phyloP scores from a whole-genome alignment of 2,888 invertebrate genomes.

The Campaea margaritaria region DNA sequence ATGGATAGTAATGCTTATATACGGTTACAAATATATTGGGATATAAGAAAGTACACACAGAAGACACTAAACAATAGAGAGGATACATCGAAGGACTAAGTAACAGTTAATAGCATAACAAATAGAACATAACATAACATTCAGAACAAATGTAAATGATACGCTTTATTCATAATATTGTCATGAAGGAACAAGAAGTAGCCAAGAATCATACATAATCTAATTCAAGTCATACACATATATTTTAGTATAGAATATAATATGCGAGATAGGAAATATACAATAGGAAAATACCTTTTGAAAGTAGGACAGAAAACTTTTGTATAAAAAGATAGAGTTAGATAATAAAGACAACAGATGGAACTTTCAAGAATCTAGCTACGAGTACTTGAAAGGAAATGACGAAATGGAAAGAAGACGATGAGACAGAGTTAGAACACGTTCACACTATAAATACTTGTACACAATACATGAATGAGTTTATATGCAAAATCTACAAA shows the following conservation, averaged over 20 bases:
- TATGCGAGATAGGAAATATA: slow-evolving; percentile 37
- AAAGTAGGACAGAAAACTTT: neutral
- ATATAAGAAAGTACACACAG: slow-evolving; percentile 64
- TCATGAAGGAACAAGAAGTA: slow-evolving; percentile 79
- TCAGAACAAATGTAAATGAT: slow-evolving; percentile 17
- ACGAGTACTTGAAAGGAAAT: slow-evolving; percentile 40
- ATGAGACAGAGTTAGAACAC: slow-evolving; percentile 69
- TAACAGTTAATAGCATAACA: no score
- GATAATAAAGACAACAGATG: neutral
- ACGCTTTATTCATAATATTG: slow-evolving; percentile 55
- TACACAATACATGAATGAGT: slow-evolving; percentile 82
- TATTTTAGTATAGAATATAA: slow-evolving; percentile 35
- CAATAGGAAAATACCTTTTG: slow-evolving; percentile 23
- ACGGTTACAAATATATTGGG: slow-evolving; percentile 75
- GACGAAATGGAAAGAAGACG: slow-evolving; percentile 55
- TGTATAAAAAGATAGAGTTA: no score
- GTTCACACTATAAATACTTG: slow-evolving; percentile 77
- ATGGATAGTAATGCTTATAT: slow-evolving; percentile 65
- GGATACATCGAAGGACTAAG: slow-evolving; percentile 33
- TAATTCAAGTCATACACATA: slow-evolving; percentile 12
- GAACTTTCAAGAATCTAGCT: slow-evolving; percentile 10
- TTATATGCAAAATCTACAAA: slow-evolving; percentile 83
- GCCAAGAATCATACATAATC: slow-evolving; percentile 51
- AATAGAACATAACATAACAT: slow-evolving; percentile 28
- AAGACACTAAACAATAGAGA: slow-evolving; percentile 38